Conservation (phyloP, 2,797 vertebrate species). For the Megaceryle alcyon region DNA sequence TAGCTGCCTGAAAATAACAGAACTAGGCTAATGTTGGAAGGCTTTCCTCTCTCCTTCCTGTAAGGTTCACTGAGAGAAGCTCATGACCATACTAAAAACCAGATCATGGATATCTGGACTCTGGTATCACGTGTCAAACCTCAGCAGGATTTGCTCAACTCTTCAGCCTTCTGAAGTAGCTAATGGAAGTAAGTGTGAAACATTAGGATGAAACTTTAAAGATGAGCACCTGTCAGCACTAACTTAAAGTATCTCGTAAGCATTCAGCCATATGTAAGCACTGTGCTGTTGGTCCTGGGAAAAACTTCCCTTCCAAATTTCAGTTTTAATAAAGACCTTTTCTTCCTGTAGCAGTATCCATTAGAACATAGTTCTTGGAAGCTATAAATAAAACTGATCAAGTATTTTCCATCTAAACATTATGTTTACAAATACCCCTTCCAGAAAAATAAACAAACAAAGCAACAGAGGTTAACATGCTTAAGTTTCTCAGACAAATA, state of each 20-base stretch:
- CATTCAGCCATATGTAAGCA: neutral
- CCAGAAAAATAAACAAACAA: neutral
- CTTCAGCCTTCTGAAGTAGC: neutral
- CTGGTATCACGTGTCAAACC: neutral
- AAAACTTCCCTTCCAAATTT: neutral
- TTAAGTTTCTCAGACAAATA: neutral
- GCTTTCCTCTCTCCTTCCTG: neutral
- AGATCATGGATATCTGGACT: neutral
- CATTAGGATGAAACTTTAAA: neutral
- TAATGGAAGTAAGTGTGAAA: neutral
- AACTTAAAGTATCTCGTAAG: neutral
- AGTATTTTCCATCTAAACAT: neutral
- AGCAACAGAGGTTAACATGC: neutral
- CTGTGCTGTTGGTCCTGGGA: neutral
- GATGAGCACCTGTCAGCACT: neutral
- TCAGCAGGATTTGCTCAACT: neutral
- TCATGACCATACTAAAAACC: neutral
- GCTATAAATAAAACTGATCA: neutral
- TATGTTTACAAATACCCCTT: neutral
- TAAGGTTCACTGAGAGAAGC: neutral
- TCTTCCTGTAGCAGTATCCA: neutral
- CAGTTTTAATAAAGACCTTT: neutral
- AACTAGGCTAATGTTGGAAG: neutral
- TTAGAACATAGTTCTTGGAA: neutral
- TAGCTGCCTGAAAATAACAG: neutral